A percentile compares a stretch with the other conserved stretches of the same genome.
These are phyloP conservation scores for Electrophaes corylata DNA, from an alignment of 2,888 invertebrate species.

Conservation along the genomic window DNA sequence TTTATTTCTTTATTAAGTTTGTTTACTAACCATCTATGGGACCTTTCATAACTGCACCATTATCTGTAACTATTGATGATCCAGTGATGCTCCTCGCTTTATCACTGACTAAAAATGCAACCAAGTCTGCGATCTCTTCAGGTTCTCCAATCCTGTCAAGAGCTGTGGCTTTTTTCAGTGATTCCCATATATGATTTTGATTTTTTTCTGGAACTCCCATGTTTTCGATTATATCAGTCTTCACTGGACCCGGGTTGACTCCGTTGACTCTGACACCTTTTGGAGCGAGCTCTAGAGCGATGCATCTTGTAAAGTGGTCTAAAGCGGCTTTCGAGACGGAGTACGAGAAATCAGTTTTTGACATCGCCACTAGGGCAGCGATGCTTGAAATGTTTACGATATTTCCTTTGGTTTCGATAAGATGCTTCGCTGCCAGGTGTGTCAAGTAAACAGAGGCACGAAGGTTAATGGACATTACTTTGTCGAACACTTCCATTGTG, in stretches of 20 bases:
- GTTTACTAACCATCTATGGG: not conserved
- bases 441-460: conserved; percentile 45
- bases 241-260: conserved; percentile 93
- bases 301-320: conserved; percentile 94
- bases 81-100: conserved; percentile 91
- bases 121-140: conserved; percentile 86
- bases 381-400: conserved; percentile 53
- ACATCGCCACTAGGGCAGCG: conserved; percentile 23
- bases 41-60: conserved; percentile 30
- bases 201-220: conserved; percentile 52
- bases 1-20: not conserved
- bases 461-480: conserved; percentile 46
- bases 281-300: conserved; percentile 90
- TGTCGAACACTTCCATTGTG: conserved; percentile 43
- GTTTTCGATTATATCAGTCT: conserved; percentile 51
- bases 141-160: conserved; percentile 85
- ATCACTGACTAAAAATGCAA: conserved; percentile 89
- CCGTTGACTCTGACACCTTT: conserved; percentile 91
- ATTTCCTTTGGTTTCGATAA: conserved; percentile 50
- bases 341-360: conserved; percentile 37
- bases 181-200: conserved; percentile 78
- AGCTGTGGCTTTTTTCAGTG: conserved; percentile 90
- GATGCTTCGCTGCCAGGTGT: conserved; percentile 43
- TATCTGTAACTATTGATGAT: conserved; percentile 57
- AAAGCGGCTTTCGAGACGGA: conserved; percentile 64